phyloP scores from a whole-genome alignment of 2,888 invertebrate species.

The Sclerodermus sp. region DNA sequence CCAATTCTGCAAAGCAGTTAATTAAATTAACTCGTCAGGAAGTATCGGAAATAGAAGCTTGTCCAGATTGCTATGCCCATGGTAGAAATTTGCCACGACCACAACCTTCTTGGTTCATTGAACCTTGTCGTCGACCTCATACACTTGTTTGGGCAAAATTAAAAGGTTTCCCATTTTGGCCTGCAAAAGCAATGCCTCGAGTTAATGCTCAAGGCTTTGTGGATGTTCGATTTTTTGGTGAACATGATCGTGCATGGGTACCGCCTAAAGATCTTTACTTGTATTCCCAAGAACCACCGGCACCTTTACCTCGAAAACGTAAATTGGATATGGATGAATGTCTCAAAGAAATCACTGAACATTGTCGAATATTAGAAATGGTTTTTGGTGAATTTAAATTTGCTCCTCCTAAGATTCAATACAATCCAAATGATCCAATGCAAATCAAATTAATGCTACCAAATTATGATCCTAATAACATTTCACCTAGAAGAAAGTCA shows the following conservation, averaged over 20 bases:
- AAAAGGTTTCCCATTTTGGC: constrained; percentile 97
- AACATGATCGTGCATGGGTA: constrained; percentile 92
- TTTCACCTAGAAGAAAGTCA: constrained; percentile 10
- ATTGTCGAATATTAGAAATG: constrained; percentile 46
- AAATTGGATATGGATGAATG: constrained; percentile 50
- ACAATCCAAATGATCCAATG: constrained; percentile 48
- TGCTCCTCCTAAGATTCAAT: constrained; percentile 46
- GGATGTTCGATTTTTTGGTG: constrained; percentile 93
- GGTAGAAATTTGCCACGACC: constrained; percentile 61
- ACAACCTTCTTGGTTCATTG: constrained; percentile 84
- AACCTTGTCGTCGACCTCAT: constrained; percentile 89
- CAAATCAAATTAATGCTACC: constrained; percentile 51
- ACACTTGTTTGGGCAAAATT: constrained; percentile 93
- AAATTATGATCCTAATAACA: constrained; percentile 44
- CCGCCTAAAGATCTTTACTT: constrained; percentile 81
- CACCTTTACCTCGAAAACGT: constrained; percentile 45
- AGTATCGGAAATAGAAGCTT: constrained; percentile 89
- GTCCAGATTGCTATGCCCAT: constrained; percentile 91
- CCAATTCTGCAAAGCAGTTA: constrained; percentile 74
- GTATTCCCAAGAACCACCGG: constrained; percentile 67
- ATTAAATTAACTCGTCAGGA: constrained; percentile 86
- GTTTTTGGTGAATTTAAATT: constrained; percentile 51
- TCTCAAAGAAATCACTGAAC: constrained; percentile 48
- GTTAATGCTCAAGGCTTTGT: constrained; percentile 67
- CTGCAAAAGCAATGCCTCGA: constrained; percentile 86